Evolutionary conservation across 2,113 vertebrate genomes (phyloP).

Genomic region (Sebastes fasciatus): DNA sequence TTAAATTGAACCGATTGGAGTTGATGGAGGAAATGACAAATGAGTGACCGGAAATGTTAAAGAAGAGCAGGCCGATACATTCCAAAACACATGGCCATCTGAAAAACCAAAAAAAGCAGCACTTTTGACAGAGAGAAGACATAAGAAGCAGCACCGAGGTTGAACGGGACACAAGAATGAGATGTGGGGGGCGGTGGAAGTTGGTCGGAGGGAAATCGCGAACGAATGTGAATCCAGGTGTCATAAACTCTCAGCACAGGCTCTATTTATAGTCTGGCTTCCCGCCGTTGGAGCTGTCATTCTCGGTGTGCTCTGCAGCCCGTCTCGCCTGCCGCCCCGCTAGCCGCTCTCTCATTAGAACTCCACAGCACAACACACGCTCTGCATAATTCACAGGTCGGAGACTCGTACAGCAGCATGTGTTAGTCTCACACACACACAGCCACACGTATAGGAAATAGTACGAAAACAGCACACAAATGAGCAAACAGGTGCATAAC

Average conservation of each 20-base stretch:
- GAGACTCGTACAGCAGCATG: constrained; percentile 34
- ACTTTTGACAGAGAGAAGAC: constrained; percentile 18
- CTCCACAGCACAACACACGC: constrained; percentile 24
- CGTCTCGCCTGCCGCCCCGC: constrained; percentile 41
- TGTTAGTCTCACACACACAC: constrained; percentile 8
- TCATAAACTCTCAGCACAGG: constrained; percentile 46
- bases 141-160: not conserved
- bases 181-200: constrained; percentile 7
- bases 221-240: constrained; percentile 66
- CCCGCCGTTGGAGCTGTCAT: constrained; percentile 61
- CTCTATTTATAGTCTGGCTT: constrained; percentile 71
- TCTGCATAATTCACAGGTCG: constrained; percentile 69
- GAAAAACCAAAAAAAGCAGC: not conserved
- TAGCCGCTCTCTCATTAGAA: constrained; percentile 64
- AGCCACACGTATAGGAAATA: not conserved
- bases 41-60: not conserved
- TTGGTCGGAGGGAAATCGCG: constrained; percentile 28
- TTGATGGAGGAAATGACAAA: not conserved
- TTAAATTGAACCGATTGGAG: not conserved
- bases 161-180: not conserved
- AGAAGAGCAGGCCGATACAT: not conserved
- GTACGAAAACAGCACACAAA: constrained; percentile 12
- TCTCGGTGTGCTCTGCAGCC: constrained; percentile 53
- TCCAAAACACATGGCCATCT: not conserved
- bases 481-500: constrained; percentile 7